Conservation (phyloP, 2,888 invertebrate genomes). For the Drosophila atroscutellata region DNA sequence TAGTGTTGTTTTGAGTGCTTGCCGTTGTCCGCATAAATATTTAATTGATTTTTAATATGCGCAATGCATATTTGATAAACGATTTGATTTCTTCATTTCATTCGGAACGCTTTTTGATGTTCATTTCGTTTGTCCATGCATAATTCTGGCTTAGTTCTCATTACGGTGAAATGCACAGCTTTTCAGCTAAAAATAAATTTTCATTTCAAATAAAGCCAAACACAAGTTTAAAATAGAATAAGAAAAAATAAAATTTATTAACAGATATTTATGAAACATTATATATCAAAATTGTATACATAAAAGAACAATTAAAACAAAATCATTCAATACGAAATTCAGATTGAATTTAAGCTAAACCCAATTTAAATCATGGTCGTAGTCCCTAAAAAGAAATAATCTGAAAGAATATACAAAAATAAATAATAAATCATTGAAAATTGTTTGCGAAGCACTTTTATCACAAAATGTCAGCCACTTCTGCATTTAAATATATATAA, state of each 20-base stretch:
- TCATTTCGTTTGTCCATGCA: conserved; percentile 31
- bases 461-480: neutral
- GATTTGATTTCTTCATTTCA: conserved; percentile 38
- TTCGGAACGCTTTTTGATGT: conserved; percentile 8
- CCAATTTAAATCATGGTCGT: neutral
- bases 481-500: neutral
- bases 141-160: conserved; percentile 12
- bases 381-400: neutral
- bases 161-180: conserved; percentile 11
- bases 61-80: conserved; percentile 70
- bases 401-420: neutral
- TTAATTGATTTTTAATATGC: conserved; percentile 79
- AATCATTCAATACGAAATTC: neutral
- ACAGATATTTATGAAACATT: no score
- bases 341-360: neutral
- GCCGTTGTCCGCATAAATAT: conserved; percentile 66
- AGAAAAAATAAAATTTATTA: neutral
- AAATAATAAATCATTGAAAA: neutral
- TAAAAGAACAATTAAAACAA: neutral
- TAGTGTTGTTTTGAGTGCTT: conserved; percentile 49
- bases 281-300: neutral
- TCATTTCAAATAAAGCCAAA: neutral
- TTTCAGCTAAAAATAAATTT: neutral
- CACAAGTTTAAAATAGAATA: neutral
- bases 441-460: neutral